These are phyloP conservation scores for Turritopsis dohrnii DNA, from an alignment of 30 jellyfish, hydroid and myxozoan genomes.

Conservation along the genomic window DNA sequence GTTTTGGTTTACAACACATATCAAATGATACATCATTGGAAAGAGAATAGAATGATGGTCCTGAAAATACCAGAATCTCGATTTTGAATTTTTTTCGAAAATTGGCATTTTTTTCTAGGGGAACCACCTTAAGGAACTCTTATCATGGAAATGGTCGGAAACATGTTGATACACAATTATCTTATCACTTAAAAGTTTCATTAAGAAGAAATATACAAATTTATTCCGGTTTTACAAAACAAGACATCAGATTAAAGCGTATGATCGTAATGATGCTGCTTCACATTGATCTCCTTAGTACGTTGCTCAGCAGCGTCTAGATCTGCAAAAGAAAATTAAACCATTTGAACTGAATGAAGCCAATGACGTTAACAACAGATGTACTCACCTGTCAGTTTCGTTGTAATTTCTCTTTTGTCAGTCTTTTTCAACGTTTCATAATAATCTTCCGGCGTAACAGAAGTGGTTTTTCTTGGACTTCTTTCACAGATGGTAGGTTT, in stretches of 20 bases:
- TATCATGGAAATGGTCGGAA: too few relatives aligned
- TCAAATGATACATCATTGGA: too few relatives aligned
- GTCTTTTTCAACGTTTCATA: neutral
- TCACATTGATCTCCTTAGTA: neutral
- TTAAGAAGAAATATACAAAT: neutral
- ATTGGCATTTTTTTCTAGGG: too few relatives aligned
- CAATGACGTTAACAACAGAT: too few relatives aligned
- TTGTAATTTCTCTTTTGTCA: neutral
- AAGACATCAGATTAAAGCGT: neutral
- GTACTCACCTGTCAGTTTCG: neutral
- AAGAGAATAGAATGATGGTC: too few relatives aligned
- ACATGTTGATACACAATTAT: too few relatives aligned
- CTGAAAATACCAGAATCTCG: too few relatives aligned
- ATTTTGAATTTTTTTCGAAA: too few relatives aligned
- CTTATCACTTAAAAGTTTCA: neutral
- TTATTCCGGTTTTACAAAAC: neutral
- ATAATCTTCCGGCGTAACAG: neutral
- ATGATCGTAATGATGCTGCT: neutral
- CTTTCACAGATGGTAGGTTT: slow-evolving; percentile 66
- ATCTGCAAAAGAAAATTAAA: neutral
- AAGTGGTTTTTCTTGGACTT: slow-evolving; percentile 68
- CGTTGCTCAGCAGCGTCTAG: neutral
- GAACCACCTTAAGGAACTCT: too few relatives aligned
- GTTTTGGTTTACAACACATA: too few relatives aligned
- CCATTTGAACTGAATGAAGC: neutral